These are phyloP conservation scores for Drosophila cognata DNA, from an alignment of 2,888 invertebrate genomes.

Conservation along the genomic window DNA sequence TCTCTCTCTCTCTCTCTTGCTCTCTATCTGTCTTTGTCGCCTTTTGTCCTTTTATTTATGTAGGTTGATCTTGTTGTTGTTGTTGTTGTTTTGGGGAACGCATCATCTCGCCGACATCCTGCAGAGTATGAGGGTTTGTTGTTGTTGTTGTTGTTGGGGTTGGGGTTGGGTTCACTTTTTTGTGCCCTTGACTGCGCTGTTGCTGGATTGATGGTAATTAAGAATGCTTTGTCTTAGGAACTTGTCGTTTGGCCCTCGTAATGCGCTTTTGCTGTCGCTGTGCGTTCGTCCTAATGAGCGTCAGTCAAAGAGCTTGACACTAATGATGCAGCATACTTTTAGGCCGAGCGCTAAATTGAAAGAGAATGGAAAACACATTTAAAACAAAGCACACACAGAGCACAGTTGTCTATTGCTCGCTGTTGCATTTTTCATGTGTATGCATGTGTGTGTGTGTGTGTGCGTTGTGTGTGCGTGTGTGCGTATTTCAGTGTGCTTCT, in stretches of 20 bases:
- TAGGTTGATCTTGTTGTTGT: constrained; percentile 8
- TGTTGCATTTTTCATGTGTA: constrained; percentile 41
- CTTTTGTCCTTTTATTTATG: constrained; percentile 5
- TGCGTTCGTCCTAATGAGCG: constrained; percentile 45
- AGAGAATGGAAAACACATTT: constrained; percentile 67
- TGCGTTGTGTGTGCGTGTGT: neutral
- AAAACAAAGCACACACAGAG: constrained; percentile 42
- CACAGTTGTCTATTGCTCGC: constrained; percentile 11
- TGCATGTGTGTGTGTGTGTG: constrained; percentile 26
- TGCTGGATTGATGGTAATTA: constrained; percentile 54
- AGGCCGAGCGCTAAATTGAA: constrained; percentile 77
- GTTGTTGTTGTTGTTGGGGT: constrained; percentile 3
- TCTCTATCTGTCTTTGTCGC: constrained; percentile 8
- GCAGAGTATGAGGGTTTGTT: constrained; percentile 6
- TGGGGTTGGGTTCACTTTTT: constrained; percentile 25
- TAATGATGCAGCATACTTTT: constrained; percentile 76
- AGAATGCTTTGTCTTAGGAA: constrained; percentile 67
- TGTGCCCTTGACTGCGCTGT: constrained; percentile 61
- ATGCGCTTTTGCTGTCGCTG: constrained; percentile 73
- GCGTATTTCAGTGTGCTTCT: neutral
- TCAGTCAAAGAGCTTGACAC: constrained; percentile 54
- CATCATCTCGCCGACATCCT: constrained; percentile 70
- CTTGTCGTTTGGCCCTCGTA: constrained; percentile 69
- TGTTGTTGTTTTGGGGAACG: constrained; percentile 29
- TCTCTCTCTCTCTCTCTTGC: neutral